Evolutionary conservation across 1,140 invertebrate genomes (phyloP), one percentile per base, ranked within the genome.

Genomic region (Batillaria attramentaria): DNA sequence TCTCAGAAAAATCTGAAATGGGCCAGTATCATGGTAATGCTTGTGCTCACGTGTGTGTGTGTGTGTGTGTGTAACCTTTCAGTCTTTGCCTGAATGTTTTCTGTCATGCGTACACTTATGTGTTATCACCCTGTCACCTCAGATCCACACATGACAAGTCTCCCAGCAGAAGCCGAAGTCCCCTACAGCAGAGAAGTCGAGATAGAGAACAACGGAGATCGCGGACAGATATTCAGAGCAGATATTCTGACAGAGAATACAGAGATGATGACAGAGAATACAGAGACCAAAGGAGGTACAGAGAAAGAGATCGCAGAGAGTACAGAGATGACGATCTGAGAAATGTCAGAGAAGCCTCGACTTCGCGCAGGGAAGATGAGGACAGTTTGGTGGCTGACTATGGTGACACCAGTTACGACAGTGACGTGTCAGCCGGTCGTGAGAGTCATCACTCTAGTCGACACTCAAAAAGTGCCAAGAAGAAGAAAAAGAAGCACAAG

Each of bases 401-500:
- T n/a, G 33, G 13, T 75, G 43, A 62, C 43, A 76, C 24, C 54
- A 18, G 54, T 50, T 65, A 50, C 46, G 18, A 3, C 20, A 41
- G 35, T 20, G 20, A n/a, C 4, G 16, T 24, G n/a, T n/a, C n/a
- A n/a, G n/a, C n/a, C n/a, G n/a, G n/a, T n/a, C n/a, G n/a, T n/a
- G n/a, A n/a, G n/a, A n/a, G n/a, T n/a, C n/a, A n/a, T n/a, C n/a
- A 75, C 33, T 50, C 37, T 20, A 82, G 75, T 37, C 43, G 69
- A 43, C 72, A 69, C 31, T 75, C 75, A 18, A 79, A 81, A 75
- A 68, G 35, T 60, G 24, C 57, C 10, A 80, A 78, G 54, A 78
- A 81, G 37, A 82, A 78, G 42, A 78, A 81, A 8, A 82, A 85
- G 28, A 82, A 83, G 37, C 79, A 83, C 35, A 79, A 83, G 41